Percentiles rank a stretch among this genome's conserved stretches.
Conservation (phyloP, 2,888 invertebrate species). For the Chrysina gloriosa region DNA sequence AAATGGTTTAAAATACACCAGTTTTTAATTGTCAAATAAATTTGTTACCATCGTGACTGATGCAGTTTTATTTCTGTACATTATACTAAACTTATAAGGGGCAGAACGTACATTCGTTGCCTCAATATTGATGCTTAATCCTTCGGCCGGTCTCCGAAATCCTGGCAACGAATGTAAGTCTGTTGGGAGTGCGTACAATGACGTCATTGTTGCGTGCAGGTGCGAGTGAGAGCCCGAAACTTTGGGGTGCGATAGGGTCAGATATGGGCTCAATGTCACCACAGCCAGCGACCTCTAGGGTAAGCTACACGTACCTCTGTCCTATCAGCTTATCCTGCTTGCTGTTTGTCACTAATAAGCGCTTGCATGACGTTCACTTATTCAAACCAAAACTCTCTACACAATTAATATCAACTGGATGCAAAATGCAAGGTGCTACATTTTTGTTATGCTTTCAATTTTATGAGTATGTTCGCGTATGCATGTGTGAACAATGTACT, state of each 20-base stretch:
- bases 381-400: neutral
- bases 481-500: neutral
- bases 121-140: too few species aligned
- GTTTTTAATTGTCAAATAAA: too few species aligned
- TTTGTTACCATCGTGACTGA: too few species aligned
- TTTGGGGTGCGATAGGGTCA: slow-evolving; percentile 68
- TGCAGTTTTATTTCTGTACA: too few species aligned
- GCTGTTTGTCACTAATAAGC: slow-evolving; percentile 55
- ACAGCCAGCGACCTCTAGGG: slow-evolving; percentile 71
- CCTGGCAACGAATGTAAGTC: slow-evolving; percentile 62
- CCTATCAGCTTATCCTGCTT: slow-evolving; percentile 55
- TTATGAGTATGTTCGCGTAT: neutral
- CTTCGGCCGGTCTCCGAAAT: slow-evolving; percentile 33
- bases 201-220: slow-evolving; percentile 67
- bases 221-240: slow-evolving; percentile 69
- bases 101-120: slow-evolving; percentile 55
- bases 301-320: slow-evolving; percentile 65
- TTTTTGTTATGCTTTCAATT: neutral
- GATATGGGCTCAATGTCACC: slow-evolving; percentile 69
- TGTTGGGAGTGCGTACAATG: slow-evolving; percentile 64
- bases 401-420: neutral
- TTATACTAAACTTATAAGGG: slow-evolving; percentile 57
- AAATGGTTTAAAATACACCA: neutral
- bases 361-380: slow-evolving; percentile 51
- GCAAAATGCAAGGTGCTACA: slow-evolving; percentile 2